Conservation (phyloP, 2,113 vertebrate species). For the Hassar affinis region DNA sequence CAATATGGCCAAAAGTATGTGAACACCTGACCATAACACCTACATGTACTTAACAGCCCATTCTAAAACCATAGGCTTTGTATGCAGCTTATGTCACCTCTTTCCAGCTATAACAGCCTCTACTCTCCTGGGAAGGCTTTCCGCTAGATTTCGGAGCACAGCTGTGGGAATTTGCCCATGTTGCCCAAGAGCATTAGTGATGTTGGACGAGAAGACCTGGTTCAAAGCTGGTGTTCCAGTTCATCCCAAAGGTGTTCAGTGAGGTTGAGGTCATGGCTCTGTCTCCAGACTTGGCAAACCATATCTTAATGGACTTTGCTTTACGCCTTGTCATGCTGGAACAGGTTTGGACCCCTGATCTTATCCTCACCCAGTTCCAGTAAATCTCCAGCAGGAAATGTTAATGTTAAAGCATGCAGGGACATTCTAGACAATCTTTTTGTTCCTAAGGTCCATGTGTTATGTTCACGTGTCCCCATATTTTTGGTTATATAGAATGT, state of each 20-base stretch:
- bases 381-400: neutral
- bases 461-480: no score
- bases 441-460: no score
- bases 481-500: no score
- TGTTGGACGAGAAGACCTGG: neutral
- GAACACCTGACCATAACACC: neutral
- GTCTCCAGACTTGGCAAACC: neutral
- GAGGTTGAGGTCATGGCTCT: neutral
- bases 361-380: neutral
- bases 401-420: neutral
- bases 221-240: neutral
- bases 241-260: neutral
- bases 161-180: neutral
- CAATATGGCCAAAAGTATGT: neutral
- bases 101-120: neutral
- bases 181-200: neutral
- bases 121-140: neutral
- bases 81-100: neutral
- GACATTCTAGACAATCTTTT: neutral
- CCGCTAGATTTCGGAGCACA: neutral
- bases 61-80: neutral
- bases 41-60: neutral
- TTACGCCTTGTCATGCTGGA: neutral
- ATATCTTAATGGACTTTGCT: neutral
- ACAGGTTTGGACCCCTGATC: neutral